A percentile compares a stretch with the other conserved stretches of the same genome.
These are phyloP conservation scores for Syngnathus rostellatus DNA, from an alignment of 2,797 vertebrate genomes.

Conservation along the genomic window DNA sequence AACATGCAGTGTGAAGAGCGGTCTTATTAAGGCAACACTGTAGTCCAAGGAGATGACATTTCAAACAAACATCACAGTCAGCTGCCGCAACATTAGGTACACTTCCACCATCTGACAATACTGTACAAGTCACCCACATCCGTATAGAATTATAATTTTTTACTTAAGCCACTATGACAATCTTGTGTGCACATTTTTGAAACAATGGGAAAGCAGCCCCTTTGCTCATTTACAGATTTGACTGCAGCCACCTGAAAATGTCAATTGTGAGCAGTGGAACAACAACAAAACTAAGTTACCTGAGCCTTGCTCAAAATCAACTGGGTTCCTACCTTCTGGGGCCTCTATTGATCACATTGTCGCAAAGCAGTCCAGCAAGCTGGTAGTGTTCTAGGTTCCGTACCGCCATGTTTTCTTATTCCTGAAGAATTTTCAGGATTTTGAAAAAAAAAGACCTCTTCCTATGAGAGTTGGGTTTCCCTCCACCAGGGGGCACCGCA, in stretches of 20 bases:
- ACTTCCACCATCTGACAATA: neutral
- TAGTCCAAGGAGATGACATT: neutral
- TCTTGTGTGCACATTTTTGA: no score
- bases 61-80: neutral
- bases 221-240: no score
- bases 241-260: no score
- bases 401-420: neutral
- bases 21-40: conserved; percentile 1
- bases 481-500: neutral
- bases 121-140: conserved; percentile 34
- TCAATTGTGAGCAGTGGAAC: neutral
- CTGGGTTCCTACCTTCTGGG: neutral
- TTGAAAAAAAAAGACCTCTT: neutral
- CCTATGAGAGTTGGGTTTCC: neutral
- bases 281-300: neutral
- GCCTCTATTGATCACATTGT: neutral
- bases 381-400: neutral
- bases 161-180: no score
- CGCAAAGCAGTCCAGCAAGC: neutral
- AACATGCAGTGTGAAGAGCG: neutral
- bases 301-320: neutral
- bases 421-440: neutral
- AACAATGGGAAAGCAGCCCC: no score
- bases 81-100: neutral
- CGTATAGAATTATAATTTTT: no score